These are phyloP conservation scores for Petromus typicus DNA, from an alignment of 2,113 vertebrate species.

Conservation along the genomic window DNA sequence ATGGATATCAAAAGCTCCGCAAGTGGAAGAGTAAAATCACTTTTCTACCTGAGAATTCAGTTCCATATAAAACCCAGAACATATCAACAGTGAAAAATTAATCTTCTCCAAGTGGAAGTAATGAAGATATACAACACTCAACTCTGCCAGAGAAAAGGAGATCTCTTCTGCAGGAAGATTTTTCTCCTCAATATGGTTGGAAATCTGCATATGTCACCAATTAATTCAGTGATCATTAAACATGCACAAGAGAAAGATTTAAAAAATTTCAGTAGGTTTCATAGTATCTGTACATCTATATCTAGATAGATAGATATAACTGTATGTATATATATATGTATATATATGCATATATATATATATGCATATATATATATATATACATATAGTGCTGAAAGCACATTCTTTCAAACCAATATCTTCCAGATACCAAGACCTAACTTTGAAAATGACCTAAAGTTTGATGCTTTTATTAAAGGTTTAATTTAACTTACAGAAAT, in stretches of 20 bases:
- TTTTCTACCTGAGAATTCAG: conserved; percentile 67
- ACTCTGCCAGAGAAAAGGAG: conserved; percentile 5
- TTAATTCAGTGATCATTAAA: conserved; percentile 22
- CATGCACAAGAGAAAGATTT: neutral
- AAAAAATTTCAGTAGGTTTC: neutral
- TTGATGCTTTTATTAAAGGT: neutral
- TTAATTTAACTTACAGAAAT: neutral
- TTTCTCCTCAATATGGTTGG: conserved; percentile 14
- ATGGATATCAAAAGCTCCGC: conserved; percentile 58
- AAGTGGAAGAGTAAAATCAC: conserved; percentile 70
- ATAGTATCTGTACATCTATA: too few species aligned
- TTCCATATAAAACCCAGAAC: conserved; percentile 56
- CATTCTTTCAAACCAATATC: neutral
- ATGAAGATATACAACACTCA: conserved; percentile 58
- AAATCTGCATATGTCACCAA: conserved; percentile 44
- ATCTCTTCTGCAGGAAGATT: neutral
- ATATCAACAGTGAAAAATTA: conserved; percentile 68
- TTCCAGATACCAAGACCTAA: neutral
- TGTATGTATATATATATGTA: too few species aligned
- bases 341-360: too few species aligned
- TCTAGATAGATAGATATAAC: too few species aligned
- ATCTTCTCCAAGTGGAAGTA: conserved; percentile 52
- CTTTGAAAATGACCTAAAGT: conserved; percentile 19
- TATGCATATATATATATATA: too few species aligned
- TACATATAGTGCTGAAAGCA: conserved; percentile 18